Base-by-base conservation (phyloP, 2,113 vertebrate species). In the Fregata magnificens region DNA sequence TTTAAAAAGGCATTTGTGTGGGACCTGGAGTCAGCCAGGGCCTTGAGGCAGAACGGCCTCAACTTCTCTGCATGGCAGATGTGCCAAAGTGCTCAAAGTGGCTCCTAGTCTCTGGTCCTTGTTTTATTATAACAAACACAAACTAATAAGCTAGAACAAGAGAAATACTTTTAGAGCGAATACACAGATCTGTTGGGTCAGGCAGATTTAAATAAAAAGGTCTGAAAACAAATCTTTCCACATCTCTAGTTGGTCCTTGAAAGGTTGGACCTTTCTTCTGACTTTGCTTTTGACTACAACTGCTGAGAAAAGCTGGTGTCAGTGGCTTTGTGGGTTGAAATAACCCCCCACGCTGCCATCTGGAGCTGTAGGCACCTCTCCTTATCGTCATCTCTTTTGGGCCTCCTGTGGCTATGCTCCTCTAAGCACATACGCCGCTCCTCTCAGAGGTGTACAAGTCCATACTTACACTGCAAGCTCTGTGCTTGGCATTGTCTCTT, bases 1-100 rank as follows among this genome's bases (percentile, higher is more conserved):
- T 76, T 93, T 95, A 50, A 90, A 93, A 90, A 93, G 55, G n/a
- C 55, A 42, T 96, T 95, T 96, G 34, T 90, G 53, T 13, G 22
- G 49, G 88, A 86, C 81, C 63, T 28, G 21, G 47, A 61, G 26
- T 59, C 73, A 87, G 61, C 89, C 95, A 94, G 61, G 84, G 73
- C 87, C 62, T 85, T 47, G 50, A 87, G 70, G 89, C 94, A 69
- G 73, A 91, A 89, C 13, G 3, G 12, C 61, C 52, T 62, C 81
- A 63, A 45, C 59, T 89, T 58, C 42, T 73, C 55, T 70, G 28
- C 21, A 16, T 40, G 61, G 56, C 38, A 78, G n/a, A 79, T 61
- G 56, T 84, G 83, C 83, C 83, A 84, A 19, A 73, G 58, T 19
- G 17, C 29, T 92, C 56, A 38, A 38, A 73, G 38, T 34, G 73